phyloP scores from a whole-genome alignment of 2,888 invertebrate species.

The Ophion obscuratus region DNA sequence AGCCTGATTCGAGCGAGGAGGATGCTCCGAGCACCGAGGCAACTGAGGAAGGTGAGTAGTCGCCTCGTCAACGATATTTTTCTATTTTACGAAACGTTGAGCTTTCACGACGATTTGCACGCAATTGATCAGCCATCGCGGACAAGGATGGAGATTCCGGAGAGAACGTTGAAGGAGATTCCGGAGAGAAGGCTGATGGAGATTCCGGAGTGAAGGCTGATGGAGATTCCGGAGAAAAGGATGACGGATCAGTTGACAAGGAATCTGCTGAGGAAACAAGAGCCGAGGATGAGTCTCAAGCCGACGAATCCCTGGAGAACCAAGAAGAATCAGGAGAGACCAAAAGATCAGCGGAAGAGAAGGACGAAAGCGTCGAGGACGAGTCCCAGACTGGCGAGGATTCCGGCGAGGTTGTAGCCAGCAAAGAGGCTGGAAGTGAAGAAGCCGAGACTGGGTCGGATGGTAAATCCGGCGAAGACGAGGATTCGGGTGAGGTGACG shows the following conservation, averaged over 20 bases:
- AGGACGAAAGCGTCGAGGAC: conserved; percentile 53
- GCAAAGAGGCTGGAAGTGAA: conserved; percentile 66
- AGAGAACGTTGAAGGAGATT: conserved; percentile 58
- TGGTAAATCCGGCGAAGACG: conserved; percentile 73
- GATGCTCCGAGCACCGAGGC: conserved; percentile 62
- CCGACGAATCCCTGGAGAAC: conserved; percentile 55
- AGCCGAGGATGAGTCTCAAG: conserved; percentile 33
- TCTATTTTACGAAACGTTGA: not conserved
- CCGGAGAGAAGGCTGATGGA: conserved; percentile 59
- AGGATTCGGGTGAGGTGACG: conserved; percentile 75
- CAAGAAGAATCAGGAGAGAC: conserved; percentile 56
- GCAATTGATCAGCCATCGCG: conserved; percentile 51
- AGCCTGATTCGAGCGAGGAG: conserved; percentile 60
- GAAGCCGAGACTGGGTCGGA: conserved; percentile 70
- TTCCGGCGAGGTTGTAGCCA: conserved; percentile 49
- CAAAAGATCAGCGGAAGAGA: conserved; percentile 63
- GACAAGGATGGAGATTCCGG: conserved; percentile 31
- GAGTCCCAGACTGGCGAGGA: conserved; percentile 43
- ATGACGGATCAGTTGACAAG: conserved; percentile 55
- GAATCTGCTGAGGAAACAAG: conserved; percentile 49
- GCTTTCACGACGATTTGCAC: not conserved
- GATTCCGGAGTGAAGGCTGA: conserved; percentile 68
- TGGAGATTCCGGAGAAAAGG: conserved; percentile 68
- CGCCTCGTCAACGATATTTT: not conserved
- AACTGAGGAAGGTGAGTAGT: conserved; percentile 54